Base-by-base conservation (phyloP, 1,140 invertebrate genomes). In the Sarcophaga bullata region DNA sequence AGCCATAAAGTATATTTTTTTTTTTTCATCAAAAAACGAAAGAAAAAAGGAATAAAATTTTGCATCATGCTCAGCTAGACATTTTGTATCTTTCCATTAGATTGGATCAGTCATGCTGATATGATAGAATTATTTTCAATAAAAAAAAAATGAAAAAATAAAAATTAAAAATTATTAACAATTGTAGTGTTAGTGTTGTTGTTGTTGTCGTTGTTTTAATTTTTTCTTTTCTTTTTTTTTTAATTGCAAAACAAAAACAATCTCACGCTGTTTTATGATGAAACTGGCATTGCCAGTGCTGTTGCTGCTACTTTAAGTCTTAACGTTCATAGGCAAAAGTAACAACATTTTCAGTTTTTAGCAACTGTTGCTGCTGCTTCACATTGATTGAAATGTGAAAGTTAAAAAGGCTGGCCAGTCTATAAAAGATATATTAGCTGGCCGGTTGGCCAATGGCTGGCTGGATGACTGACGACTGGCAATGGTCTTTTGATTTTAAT, bases 91-190 rank as follows among this genome's bases (percentile, higher is more conserved):
- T 62, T 62, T 62, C 15, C 54, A 62, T 62, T 68, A 17, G n/a
- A 25, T 68, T 37, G 25, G 25, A 37, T 37, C 25, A 37, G 25
- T 4, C 25, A 37, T 37, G 25, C 25, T 37, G 25, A 37, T 37
- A 37, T 37, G 25, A 37, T 37, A 4, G 25, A 37, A 37, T 37
- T 37, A 25, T 25, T 72, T 72, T 19, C 62, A 72, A 72, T 25
- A 25, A 25, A 62, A 7, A 15, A 8, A 62, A 54, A 1, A 54
- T 8, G 6, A 17, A 62, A 62, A 17, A 10, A 13, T 17, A 49
- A 52, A 52, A 78, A 25, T 78, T 52, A 9, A 19, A 78, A 78
- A 78, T 78, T 78, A 78, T 78, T 78, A 78, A 78, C 75, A 50
- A 78, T 72, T 72, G 17, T 25, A 10, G 17, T 17, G 15, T 68